Percentiles rank a stretch among this genome's conserved stretches.
Evolutionary conservation across 2,797 vertebrate genomes (phyloP).

Genomic region (Sebastiscus albofasciatus): DNA sequence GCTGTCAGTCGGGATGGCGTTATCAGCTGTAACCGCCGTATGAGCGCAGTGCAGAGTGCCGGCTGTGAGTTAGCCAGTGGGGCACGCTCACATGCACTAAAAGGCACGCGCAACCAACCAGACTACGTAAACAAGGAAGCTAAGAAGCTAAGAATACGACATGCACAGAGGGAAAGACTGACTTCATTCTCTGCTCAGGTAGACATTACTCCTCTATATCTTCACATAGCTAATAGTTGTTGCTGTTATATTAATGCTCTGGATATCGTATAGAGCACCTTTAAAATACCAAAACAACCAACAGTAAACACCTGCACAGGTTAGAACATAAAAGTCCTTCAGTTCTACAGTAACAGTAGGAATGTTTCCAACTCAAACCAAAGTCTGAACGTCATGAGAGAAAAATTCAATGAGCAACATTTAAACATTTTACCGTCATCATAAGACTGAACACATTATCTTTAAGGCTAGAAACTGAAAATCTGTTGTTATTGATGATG

Average conservation of each 20-base stretch:
- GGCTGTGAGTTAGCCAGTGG: too few species aligned
- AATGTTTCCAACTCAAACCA: neutral
- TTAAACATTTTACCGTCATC: neutral
- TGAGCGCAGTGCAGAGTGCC: too few species aligned
- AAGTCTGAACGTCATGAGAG: neutral
- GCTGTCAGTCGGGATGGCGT: neutral
- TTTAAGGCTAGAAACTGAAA: neutral
- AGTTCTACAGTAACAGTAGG: slow-evolving; percentile 1
- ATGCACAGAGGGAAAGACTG: neutral
- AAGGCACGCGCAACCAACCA: too few species aligned
- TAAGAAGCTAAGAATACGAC: too few species aligned
- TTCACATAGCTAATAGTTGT: neutral
- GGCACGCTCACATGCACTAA: too few species aligned
- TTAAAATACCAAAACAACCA: neutral
- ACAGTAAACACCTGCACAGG: neutral
- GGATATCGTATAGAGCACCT: neutral
- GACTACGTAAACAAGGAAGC: too few species aligned
- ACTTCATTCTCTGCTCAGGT: neutral
- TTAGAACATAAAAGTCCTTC: neutral
- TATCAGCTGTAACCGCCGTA: too few species aligned
- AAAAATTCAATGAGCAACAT: neutral
- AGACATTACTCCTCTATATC: too few species aligned
- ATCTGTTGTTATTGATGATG: neutral
- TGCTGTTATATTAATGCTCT: neutral
- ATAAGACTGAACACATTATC: neutral